A percentile compares a stretch with the other conserved stretches of the same genome.
Conservation (phyloP, 1,140 invertebrate genomes). For the Diachasma alloeum region DNA sequence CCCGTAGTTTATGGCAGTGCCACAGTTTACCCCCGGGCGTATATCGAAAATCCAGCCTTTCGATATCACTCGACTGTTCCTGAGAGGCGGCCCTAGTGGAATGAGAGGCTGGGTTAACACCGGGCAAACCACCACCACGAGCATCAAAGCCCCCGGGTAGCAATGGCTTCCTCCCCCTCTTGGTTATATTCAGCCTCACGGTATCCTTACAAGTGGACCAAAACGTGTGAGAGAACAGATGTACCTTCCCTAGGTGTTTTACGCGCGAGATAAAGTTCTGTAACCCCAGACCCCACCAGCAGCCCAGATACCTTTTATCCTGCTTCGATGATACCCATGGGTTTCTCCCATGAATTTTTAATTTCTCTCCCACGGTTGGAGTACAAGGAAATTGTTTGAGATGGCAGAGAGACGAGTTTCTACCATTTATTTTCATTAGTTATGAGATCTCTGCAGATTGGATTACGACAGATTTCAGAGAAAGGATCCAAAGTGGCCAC, state of each 20-base stretch:
- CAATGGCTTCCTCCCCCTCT: neutral
- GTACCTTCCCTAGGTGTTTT: neutral
- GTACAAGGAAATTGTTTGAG: neutral
- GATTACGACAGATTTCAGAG: too few relatives aligned
- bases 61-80: conserved; percentile 8
- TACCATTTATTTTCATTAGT: neutral
- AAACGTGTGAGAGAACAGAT: neutral
- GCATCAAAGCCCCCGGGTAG: neutral
- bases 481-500: too few relatives aligned
- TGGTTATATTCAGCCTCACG: neutral
- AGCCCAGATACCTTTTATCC: neutral
- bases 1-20: neutral
- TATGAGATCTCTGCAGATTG: neutral
- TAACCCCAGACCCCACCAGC: neutral
- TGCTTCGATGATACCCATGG: neutral
- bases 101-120: neutral
- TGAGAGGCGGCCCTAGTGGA: neutral
- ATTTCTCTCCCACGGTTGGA: neutral
- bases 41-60: conserved; percentile 25
- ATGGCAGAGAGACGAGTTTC: neutral
- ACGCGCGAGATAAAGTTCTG: neutral
- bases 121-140: neutral
- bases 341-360: neutral
- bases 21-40: neutral
- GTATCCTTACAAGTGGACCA: neutral